phyloP scores from a whole-genome alignment of 1,140 invertebrate genomes.

The Monochamus saltuarius region DNA sequence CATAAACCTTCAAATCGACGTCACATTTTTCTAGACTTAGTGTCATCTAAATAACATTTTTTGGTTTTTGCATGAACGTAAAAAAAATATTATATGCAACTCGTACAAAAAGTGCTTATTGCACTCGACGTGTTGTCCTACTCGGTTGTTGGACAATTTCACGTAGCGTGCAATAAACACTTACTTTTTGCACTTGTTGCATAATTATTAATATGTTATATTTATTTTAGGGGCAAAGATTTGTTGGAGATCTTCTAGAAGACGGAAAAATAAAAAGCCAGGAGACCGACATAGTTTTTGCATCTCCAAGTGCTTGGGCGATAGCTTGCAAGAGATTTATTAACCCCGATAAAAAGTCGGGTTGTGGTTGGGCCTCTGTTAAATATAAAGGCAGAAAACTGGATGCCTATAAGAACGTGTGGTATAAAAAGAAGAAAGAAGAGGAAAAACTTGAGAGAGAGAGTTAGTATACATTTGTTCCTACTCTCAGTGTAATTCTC shows the following conservation, averaged over 20 bases:
- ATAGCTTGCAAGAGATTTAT: constrained; percentile 88
- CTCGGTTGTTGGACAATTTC: too few relatives aligned
- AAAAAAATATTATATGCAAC: too few relatives aligned
- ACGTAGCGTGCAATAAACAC: too few relatives aligned
- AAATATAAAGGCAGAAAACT: constrained; percentile 83
- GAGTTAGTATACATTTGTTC: constrained; percentile 9
- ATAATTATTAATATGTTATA: not conserved
- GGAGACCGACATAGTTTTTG: constrained; percentile 83
- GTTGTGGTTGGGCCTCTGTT: constrained; percentile 86
- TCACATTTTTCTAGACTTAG: too few relatives aligned
- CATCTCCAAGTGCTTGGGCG: constrained; percentile 89
- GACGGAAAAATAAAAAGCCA: constrained; percentile 88
- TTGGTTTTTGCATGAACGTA: too few relatives aligned
- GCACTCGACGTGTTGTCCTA: too few relatives aligned
- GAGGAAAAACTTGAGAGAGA: constrained; percentile 37
- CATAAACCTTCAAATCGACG: too few relatives aligned
- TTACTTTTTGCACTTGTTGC: too few relatives aligned
- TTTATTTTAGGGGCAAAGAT: constrained; percentile 77
- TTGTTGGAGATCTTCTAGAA: constrained; percentile 80
- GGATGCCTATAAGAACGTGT: constrained; percentile 83
- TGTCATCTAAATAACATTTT: too few relatives aligned
- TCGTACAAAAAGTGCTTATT: too few relatives aligned
- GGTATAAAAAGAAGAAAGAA: constrained; percentile 72
- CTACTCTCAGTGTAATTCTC: not conserved
- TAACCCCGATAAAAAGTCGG: constrained; percentile 88